Base-by-base conservation (phyloP, 53 echinoderm and acorn worm genomes). In the Crossaster papposus region DNA sequence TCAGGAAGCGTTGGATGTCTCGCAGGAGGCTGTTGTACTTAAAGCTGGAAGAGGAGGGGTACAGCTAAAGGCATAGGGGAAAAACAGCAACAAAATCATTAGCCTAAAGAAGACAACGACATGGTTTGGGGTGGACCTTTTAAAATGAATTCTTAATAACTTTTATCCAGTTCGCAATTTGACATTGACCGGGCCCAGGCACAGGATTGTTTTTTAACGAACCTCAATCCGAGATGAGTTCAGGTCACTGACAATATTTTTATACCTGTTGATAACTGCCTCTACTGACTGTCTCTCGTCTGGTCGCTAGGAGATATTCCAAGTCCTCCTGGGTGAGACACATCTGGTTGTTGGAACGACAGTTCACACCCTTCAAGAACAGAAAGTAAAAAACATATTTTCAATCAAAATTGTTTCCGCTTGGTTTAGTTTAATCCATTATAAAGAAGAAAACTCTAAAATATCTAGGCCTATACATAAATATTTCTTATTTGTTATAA, bases 251-350 rank as follows among this genome's bases (percentile, higher is more conserved):
- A n/a, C n/a, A n/a, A n/a, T n/a, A n/a, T n/a, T n/a, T n/a, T n/a
- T n/a, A n/a, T 70, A 95, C 95, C 93, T 91, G 93, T 91, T 83
- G 81, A 70, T 93, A 95, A 76, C 90, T 91, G 4, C 91, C 95
- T 89, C 79, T 93, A 51, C 86, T 91, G 70, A 86, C 77, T 4
- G 82, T 58, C 64, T 95, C 93, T 15, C 95, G 91, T 32, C 94
- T 90, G 20, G 94, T 64, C 29, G 75, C 37, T 53, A 96, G 81
- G 20, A 96, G 74, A 65, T 92, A 94, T 35, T 91, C 92, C 53
- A 96, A 71, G 63, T 96, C 96, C 23, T 72, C 94, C 71, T 85
- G 74, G 73, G 81, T 94, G 38, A 96, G 78, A 90, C 96, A 96
- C 51, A 92, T 64, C 24, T 88, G 91, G 55, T 95, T 91, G 30